Evolutionary conservation across 2,797 vertebrate species (phyloP), one percentile per base, ranked within the genome.

Genomic region (Coilia nasus): DNA sequence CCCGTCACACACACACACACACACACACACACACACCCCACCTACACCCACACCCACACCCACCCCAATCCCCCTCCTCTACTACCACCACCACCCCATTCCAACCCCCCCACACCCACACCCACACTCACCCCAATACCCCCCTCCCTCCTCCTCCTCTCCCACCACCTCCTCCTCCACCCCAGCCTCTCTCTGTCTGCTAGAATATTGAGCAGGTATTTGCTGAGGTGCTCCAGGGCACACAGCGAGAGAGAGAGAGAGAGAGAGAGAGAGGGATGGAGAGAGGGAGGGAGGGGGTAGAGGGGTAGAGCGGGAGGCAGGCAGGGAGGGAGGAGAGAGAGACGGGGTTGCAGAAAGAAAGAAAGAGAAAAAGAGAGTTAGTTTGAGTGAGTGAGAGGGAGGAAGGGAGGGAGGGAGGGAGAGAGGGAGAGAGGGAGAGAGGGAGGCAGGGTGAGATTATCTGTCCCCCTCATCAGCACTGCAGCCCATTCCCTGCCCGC

Each of bases 161-260:
- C 64, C 78, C 81, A 56, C 75, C 31, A 60, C 81, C 75, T 54
- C 71, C 83, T 60, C 84, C 50, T 81, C 47, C 86, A 83, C 44
- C 50, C 82, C 35, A 54, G 50, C 50, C 71, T 84, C 83, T 88
- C 80, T 85, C 90, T 91, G 71, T 78, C 80, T 89, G 92, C 92
- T 91, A 86, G 96, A 96, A 96, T 96, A 96, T 95, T 96, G 95
- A 96, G 95, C 95, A 96, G 96, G 95, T 96, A 96, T 96, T 96
- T 96, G 94, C 88, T 87, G 94, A 95, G 95, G 95, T 96, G 95
- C 96, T 96, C 90, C 95, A 89, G 96, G 96, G 96, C 95, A 96
- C 90, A 6, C 92, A 81, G 71, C 84, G 84, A 86, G 87, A 86
- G 87, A 83, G 56, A 85, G 82, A 85, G 82, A 62, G 85, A 83